Base-by-base conservation (phyloP, 2,888 invertebrate genomes). In the Ophion slaviceki region DNA sequence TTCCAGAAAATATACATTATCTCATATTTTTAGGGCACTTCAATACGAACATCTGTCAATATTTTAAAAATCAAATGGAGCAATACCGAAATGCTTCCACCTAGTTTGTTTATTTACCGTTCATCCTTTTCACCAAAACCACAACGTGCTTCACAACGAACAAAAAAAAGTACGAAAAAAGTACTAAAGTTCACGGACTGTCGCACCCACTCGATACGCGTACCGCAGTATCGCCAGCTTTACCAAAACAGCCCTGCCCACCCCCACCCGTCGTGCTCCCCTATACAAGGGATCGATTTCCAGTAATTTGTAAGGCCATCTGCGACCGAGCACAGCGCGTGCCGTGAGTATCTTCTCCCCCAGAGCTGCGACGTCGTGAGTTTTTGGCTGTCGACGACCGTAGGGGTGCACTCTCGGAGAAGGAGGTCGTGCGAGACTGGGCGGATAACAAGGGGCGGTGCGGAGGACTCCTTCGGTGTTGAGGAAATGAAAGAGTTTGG, bases 291-390 rank as follows among this genome's bases (percentile, higher is more conserved):
- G 53, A 80, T 61, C 64, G 85, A 76, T 76, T 82, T 77, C 61
- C 80, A 76, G 82, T 85, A 72, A 85, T 85, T 85, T 82, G 85
- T 82, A 85, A 82, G 82, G 82, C 72, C 85, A 82, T 68, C 76
- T 77, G 82, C 68, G 82, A 80, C 85, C 80, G 59, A 80, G 68
- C 36, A 62, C 40, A 40, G 40, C 10, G 53, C 24, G 7, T 14
- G 24, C 0, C 36, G 72, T 53, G 76, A 77, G 62, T 61, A n/a
- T 80, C 68, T 68, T 71, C 32, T 72, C 75, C 67, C 71, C 24
- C 40, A 47, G 47, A 14, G 14, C 14, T 47, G 47, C 47, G 47
- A 47, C 47, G 14, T 47, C 47, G 47, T 47, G 47, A 47, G 47
- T 47, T 47, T 47, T 47, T 47, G 47, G 40, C 20, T 4, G 68